Conservation (phyloP, 1,140 invertebrate species). For the Bombus superbus region DNA sequence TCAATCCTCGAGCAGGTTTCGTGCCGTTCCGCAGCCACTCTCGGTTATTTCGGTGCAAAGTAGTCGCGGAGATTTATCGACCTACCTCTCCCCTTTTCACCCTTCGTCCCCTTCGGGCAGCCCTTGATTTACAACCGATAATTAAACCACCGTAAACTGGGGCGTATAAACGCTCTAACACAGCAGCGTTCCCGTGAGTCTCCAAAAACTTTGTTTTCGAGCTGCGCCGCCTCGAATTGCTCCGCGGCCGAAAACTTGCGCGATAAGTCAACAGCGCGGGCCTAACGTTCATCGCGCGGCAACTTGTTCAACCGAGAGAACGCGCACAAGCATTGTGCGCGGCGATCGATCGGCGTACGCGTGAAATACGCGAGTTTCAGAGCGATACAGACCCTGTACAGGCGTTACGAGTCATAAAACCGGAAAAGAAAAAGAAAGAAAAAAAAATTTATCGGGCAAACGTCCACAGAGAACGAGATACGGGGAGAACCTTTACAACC, state of each 20-base stretch:
- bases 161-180: conserved; percentile 55
- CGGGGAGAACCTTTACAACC: conserved; percentile 9
- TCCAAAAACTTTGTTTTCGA: conserved; percentile 67
- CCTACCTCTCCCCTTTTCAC: conserved; percentile 42
- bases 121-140: conserved; percentile 79
- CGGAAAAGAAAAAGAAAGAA: background rate
- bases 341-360: conserved; percentile 1
- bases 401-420: background rate
- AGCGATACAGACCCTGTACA: background rate
- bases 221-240: conserved; percentile 69
- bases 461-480: background rate
- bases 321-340: conserved; percentile 53
- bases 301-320: conserved; percentile 63
- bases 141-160: conserved; percentile 79
- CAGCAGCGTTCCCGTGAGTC: conserved; percentile 28
- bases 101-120: conserved; percentile 16
- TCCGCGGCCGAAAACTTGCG: conserved; percentile 75
- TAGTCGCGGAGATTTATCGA: conserved; percentile 77
- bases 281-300: conserved; percentile 56
- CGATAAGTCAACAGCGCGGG: conserved; percentile 72
- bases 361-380: conserved; percentile 48
- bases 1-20: conserved; percentile 27
- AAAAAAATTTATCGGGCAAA: conserved; percentile 32
- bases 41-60: conserved; percentile 49
- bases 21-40: conserved; percentile 57